phyloP scores from a whole-genome alignment of 1,140 invertebrate genomes.

The Branchinecta lynchi region DNA sequence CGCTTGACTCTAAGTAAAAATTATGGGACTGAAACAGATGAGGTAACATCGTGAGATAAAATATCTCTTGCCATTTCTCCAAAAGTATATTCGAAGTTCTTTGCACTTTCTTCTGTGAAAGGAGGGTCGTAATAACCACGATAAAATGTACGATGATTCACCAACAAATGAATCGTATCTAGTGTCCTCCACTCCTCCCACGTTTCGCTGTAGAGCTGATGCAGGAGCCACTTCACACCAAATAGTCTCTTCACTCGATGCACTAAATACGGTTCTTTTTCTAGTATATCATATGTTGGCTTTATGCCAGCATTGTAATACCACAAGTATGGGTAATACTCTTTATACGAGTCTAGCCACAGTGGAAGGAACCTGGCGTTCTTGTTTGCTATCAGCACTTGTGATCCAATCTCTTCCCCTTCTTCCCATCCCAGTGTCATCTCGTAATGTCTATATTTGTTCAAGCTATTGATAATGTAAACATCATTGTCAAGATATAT shows the following conservation, averaged over 20 bases:
- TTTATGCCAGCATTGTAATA: conserved; percentile 21
- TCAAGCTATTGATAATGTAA: conserved; percentile 28
- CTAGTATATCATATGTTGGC: conserved; percentile 16
- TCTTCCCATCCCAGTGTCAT: conserved; percentile 28
- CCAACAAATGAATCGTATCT: conserved; percentile 26
- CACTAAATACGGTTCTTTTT: conserved; percentile 19
- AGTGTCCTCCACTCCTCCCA: conserved; percentile 23
- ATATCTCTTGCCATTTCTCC: conserved; percentile 27
- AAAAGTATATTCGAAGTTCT: conserved; percentile 27
- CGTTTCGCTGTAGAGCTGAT: conserved; percentile 17
- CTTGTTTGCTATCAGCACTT: conserved; percentile 22
- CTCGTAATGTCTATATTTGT: conserved; percentile 27
- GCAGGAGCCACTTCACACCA: conserved; percentile 24
- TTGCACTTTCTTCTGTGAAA: conserved; percentile 28
- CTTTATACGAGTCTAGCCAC: conserved; percentile 18
- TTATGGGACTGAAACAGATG: background rate
- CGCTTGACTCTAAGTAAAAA: too few species aligned
- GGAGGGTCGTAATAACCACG: conserved; percentile 12
- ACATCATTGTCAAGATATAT: conserved; percentile 30
- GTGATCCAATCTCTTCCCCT: conserved; percentile 20
- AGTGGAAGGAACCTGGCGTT: conserved; percentile 21
- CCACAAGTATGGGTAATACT: conserved; percentile 16
- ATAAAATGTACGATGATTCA: conserved; percentile 25
- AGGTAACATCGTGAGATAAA: background rate
- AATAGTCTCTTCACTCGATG: conserved; percentile 24